Evolutionary conservation across 2,888 invertebrate species (phyloP).

Genomic region (Corythucha ciliata): DNA sequence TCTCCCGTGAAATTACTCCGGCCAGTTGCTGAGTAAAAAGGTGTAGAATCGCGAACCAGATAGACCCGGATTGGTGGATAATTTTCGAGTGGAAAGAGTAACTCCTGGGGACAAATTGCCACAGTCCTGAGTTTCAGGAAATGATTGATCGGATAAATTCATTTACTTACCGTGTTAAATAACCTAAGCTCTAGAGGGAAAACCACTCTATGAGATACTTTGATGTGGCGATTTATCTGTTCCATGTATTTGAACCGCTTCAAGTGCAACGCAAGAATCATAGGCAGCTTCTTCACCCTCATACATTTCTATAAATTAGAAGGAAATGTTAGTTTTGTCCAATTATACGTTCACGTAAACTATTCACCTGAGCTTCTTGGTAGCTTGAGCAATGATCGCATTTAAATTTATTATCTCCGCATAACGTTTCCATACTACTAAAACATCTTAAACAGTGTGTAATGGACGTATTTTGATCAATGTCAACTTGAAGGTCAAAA

Average conservation of each 20-base stretch:
- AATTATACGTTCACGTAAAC: no score
- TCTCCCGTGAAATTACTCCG: no score
- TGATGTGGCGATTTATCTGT: constrained; percentile 96
- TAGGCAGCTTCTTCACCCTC: constrained; percentile 96
- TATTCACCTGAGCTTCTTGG: constrained; percentile 81
- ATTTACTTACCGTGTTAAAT: constrained; percentile 92
- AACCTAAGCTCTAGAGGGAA: constrained; percentile 95
- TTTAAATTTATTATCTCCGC: constrained; percentile 99
- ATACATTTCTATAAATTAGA: constrained; percentile 62
- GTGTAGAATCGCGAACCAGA: no score
- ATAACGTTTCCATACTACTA: constrained; percentile 96
- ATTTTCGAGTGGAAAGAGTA: no score
- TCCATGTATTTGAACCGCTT: constrained; percentile 98
- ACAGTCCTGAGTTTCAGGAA: no score
- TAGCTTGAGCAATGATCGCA: constrained; percentile 99
- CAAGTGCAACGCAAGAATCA: constrained; percentile 93
- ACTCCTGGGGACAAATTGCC: no score
- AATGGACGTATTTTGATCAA: constrained; percentile 98
- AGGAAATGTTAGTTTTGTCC: constrained; percentile 6
- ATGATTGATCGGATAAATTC: no score
- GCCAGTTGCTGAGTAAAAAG: no score
- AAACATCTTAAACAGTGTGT: constrained; percentile 96
- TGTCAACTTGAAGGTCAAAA: constrained; percentile 97
- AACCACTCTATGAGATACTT: constrained; percentile 97
- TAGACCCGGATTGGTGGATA: no score